phyloP scores from a whole-genome alignment of 2,888 invertebrate species.

The Smittia aterrima region DNA sequence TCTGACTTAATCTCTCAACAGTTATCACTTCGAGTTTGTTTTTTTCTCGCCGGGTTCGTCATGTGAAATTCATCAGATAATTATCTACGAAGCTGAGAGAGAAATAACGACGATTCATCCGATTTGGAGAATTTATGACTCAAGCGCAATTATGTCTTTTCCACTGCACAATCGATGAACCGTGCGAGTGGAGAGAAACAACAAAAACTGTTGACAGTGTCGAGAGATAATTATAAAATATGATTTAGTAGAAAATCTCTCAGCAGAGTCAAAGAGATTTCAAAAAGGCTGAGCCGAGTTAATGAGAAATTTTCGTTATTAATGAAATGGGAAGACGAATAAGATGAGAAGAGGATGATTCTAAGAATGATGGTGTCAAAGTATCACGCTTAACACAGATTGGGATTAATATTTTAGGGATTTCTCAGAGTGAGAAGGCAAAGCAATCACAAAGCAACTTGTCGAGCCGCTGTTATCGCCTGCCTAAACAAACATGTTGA shows the following conservation, averaged over 20 bases:
- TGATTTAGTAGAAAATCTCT: conserved; percentile 21
- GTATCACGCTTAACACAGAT: conserved; percentile 20
- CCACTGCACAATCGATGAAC: background rate
- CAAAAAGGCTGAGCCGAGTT: too few relatives aligned
- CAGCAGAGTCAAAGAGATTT: background rate
- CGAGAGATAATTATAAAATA: conserved; percentile 33
- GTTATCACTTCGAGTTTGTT: background rate
- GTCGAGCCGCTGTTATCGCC: background rate
- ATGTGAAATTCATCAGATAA: conserved; percentile 8
- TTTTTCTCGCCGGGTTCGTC: background rate
- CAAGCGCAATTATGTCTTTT: conserved; percentile 21
- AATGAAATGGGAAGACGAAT: background rate
- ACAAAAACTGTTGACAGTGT: conserved; percentile 28
- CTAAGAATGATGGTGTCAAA: conserved; percentile 22
- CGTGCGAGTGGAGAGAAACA: background rate
- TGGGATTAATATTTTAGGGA: background rate
- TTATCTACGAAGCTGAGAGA: background rate
- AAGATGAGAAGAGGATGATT: background rate
- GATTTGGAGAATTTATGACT: conserved; percentile 19
- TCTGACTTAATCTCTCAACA: background rate
- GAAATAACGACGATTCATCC: conserved; percentile 7
- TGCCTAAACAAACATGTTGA: background rate
- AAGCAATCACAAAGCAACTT: too few relatives aligned
- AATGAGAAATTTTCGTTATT: conserved; percentile 6
- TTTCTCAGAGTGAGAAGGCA: too few relatives aligned